Evolutionary conservation across 2,797 vertebrate genomes (phyloP).

Genomic region (Adrianichthys oophorus): DNA sequence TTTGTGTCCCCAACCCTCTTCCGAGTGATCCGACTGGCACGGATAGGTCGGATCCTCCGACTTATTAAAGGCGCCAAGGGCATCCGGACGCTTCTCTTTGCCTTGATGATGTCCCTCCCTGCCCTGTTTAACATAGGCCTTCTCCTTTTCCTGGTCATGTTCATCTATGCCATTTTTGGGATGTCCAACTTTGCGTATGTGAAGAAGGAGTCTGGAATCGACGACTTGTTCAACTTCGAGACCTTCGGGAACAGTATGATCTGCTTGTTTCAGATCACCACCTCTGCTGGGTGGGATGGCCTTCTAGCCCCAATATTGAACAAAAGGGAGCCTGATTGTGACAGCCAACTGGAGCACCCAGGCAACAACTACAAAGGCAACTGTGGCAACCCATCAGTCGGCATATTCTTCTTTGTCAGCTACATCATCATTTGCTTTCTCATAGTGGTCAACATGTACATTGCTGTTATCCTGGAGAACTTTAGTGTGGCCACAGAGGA

Average conservation of each 20-base stretch:
- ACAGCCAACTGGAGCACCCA: constrained; percentile 86
- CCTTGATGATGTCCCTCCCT: constrained; percentile 98
- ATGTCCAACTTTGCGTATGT: constrained; percentile 99
- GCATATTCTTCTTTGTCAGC: constrained; percentile 94
- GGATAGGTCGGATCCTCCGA: constrained; percentile 94
- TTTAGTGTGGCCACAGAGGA: constrained; percentile 96
- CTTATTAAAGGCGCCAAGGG: constrained; percentile 97
- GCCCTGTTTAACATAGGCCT: constrained; percentile 97
- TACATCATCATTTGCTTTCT: constrained; percentile 98
- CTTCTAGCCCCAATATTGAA: constrained; percentile 91
- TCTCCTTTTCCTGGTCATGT: constrained; percentile 97
- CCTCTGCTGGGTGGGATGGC: constrained; percentile 91
- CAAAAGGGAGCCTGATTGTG: constrained; percentile 88
- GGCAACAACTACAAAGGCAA: constrained; percentile 87
- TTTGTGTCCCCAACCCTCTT: constrained; percentile 97
- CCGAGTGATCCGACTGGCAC: constrained; percentile 92
- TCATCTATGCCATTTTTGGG: constrained; percentile 97
- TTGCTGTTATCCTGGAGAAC: constrained; percentile 96
- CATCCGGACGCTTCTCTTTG: constrained; percentile 95
- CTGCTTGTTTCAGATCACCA: constrained; percentile 96
- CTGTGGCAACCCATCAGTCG: constrained; percentile 91
- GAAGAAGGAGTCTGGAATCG: constrained; percentile 89
- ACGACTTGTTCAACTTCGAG: constrained; percentile 99
- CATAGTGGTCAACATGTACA: constrained; percentile 98
- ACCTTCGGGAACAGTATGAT: constrained; percentile 98